Percentiles rank a stretch among this genome's conserved stretches.
These are phyloP conservation scores for Troglohyphantes excavatus DNA, from an alignment of 2,888 invertebrate genomes.

Conservation along the genomic window DNA sequence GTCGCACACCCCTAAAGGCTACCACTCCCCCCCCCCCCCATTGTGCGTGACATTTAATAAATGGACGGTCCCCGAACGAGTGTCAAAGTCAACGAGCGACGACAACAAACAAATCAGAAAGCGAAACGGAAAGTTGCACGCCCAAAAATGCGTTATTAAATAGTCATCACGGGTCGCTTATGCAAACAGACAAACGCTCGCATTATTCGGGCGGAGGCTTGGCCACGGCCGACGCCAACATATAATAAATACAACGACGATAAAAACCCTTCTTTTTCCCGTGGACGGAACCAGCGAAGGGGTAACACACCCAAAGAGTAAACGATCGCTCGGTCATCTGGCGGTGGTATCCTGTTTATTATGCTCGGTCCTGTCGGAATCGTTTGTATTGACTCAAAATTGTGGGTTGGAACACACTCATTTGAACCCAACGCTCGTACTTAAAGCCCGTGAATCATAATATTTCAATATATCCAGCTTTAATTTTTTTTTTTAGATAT, in stretches of 20 bases:
- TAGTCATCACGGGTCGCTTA: slow-evolving; percentile 43
- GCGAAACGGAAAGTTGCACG: slow-evolving; percentile 39
- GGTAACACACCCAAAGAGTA: slow-evolving; percentile 58
- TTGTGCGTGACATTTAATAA: too few species aligned
- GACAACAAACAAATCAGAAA: slow-evolving; percentile 20
- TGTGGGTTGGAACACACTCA: background rate
- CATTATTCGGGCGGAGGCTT: slow-evolving; percentile 31
- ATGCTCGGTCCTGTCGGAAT: slow-evolving; percentile 6
- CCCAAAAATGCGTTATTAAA: slow-evolving; percentile 50
- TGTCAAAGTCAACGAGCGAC: slow-evolving; percentile 33
- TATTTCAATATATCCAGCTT: too few species aligned
- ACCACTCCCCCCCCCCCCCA: too few species aligned
- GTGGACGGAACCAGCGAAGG: background rate
- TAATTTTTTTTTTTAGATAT: too few species aligned
- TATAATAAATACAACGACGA: background rate
- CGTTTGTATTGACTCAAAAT: background rate
- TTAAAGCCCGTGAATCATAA: too few species aligned
- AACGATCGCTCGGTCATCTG: slow-evolving; percentile 71
- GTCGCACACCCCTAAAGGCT: too few species aligned
- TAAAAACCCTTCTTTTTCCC: background rate
- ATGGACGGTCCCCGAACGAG: background rate
- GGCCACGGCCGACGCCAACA: slow-evolving; percentile 25
- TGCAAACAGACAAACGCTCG: slow-evolving; percentile 4
- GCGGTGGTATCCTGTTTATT: slow-evolving; percentile 55
- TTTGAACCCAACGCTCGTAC: too few species aligned